Conservation (phyloP, 2,888 invertebrate species). For the Campoplex capitator region DNA sequence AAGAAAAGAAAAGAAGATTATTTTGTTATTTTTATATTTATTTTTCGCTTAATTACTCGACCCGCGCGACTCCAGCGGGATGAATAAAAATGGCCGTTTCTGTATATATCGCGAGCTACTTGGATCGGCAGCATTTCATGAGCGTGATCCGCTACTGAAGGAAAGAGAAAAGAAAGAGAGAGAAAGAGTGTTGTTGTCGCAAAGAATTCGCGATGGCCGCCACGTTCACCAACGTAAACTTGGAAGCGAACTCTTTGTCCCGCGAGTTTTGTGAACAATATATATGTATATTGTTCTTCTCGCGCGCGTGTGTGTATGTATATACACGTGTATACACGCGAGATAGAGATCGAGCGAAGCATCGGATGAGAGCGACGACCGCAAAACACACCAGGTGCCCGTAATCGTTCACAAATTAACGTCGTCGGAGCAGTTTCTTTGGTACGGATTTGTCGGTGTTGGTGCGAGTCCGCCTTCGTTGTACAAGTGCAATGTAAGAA, state of each 20-base stretch:
- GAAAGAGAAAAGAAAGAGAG: constrained; percentile 32
- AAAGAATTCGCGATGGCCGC: constrained; percentile 80
- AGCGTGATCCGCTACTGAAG: constrained; percentile 45
- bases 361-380: constrained; percentile 67
- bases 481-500: constrained; percentile 80
- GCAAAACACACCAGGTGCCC: constrained; percentile 80
- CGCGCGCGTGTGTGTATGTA: background rate
- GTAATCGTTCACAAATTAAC: constrained; percentile 84
- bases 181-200: constrained; percentile 70
- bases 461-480: constrained; percentile 61
- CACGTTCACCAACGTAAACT: constrained; percentile 60
- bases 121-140: constrained; percentile 57
- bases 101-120: constrained; percentile 34
- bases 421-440: constrained; percentile 82
- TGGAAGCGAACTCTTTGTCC: constrained; percentile 75
- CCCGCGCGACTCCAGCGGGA: constrained; percentile 37
- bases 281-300: constrained; percentile 26
- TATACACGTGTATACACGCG: constrained; percentile 9
- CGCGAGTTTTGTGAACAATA: constrained; percentile 50
- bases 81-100: constrained; percentile 38
- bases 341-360: constrained; percentile 54
- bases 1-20: constrained; percentile 16
- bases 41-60: constrained; percentile 20
- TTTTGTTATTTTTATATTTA: background rate
- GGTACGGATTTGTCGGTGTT: constrained; percentile 77